Percentiles rank a stretch among this genome's conserved stretches.
phyloP scores from a whole-genome alignment of 1,140 invertebrate genomes.

The Brachionus angularis region DNA sequence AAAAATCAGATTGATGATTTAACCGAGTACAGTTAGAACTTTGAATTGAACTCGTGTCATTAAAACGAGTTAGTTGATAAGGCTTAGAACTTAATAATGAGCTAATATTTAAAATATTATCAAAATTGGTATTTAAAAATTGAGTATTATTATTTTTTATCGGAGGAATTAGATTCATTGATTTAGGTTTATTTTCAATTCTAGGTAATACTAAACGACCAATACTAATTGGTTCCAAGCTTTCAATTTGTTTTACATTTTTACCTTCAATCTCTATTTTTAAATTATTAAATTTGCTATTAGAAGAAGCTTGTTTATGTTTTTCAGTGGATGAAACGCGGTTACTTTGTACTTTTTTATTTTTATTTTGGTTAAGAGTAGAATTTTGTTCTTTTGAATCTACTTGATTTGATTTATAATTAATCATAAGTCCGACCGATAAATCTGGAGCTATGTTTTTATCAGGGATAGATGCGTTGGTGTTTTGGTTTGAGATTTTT shows the following conservation, averaged over 20 bases:
- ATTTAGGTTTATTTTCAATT: background rate
- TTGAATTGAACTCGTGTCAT: too few species aligned
- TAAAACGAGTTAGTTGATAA: conserved; percentile 5
- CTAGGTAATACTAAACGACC: background rate
- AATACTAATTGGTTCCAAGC: background rate
- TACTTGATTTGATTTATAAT: too few species aligned
- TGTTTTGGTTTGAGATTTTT: too few species aligned
- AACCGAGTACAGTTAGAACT: too few species aligned
- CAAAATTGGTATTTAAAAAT: conserved; percentile 9
- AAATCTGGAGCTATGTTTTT: too few species aligned
- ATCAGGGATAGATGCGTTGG: too few species aligned
- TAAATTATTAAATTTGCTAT: background rate
- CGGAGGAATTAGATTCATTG: too few species aligned
- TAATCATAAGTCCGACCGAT: too few species aligned
- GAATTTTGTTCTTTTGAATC: too few species aligned
- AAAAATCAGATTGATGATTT: conserved; percentile 15
- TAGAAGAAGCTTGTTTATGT: background rate
- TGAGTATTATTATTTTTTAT: background rate
- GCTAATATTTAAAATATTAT: conserved; percentile 17
- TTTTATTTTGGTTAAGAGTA: too few species aligned
- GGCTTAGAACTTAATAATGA: background rate
- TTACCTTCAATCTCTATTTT: conserved; percentile 13
- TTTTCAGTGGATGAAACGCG: background rate
- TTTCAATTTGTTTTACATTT: background rate
- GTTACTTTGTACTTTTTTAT: too few species aligned